A percentile compares a stretch with the other conserved stretches of the same genome.
phyloP scores from a whole-genome alignment of 2,113 vertebrate species.

The Calidris pugnax region DNA sequence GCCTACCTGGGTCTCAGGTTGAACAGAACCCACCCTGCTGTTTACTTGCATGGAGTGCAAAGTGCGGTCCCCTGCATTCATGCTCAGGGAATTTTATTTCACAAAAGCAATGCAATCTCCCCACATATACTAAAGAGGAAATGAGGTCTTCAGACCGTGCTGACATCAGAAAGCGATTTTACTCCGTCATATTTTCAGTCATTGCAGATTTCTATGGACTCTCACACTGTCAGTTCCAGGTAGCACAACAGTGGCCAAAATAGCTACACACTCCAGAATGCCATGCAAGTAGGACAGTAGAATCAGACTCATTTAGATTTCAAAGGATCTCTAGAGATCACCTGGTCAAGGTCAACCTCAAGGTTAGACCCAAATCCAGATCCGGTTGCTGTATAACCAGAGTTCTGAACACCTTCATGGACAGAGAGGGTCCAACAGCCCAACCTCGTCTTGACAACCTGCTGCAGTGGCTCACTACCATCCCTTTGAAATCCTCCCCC shows the following conservation, averaged over 20 bases:
- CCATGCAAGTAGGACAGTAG: not conserved
- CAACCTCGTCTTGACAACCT: not conserved
- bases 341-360: not conserved
- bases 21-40: not conserved
- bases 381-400: not conserved
- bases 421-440: not conserved
- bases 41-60: accelerated
- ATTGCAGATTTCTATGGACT: not conserved
- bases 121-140: accelerated
- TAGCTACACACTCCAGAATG: not conserved
- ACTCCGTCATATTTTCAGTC: not conserved
- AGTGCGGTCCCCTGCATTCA: accelerated
- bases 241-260: not conserved
- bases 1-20: accelerated
- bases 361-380: not conserved
- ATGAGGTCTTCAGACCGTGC: not conserved
- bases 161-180: not conserved
- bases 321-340: not conserved
- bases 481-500: accelerated
- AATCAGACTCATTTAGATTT: not conserved
- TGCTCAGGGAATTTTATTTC: not conserved
- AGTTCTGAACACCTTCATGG: not conserved
- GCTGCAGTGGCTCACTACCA: not conserved
- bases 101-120: not conserved
- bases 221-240: not conserved